These are phyloP conservation scores for Stegastes partitus DNA, from an alignment of 2,113 vertebrate genomes.

Conservation along the genomic window DNA sequence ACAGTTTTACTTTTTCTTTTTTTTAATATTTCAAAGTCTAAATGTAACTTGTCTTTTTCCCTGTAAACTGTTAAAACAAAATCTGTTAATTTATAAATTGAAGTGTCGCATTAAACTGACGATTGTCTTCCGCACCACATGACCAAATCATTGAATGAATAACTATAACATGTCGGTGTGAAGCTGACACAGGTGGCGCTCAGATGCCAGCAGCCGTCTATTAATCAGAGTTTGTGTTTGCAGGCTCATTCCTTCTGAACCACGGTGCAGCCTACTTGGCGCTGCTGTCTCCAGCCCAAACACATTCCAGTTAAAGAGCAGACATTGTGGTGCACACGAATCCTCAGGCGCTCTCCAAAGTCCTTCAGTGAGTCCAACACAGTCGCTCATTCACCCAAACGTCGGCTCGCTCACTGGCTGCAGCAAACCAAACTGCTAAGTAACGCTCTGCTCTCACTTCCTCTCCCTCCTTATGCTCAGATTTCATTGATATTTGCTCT, in stretches of 20 bases:
- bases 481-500: neutral
- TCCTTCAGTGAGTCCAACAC: constrained; percentile 11
- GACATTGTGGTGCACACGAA: constrained; percentile 24
- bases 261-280: neutral
- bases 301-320: neutral
- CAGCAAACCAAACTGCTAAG: neutral
- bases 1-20: no score
- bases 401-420: no score
- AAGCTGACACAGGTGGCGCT: constrained; percentile 2
- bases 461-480: neutral
- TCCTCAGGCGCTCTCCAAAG: neutral
- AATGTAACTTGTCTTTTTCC: no score
- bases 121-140: neutral
- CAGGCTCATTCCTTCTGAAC: constrained; percentile 26
- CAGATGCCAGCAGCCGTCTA: neutral
- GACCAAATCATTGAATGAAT: neutral
- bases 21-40: no score
- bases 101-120: no score
- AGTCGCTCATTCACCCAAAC: no score
- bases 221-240: constrained; percentile 27
- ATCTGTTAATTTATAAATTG: no score
- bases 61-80: no score
- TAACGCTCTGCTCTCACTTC: neutral
- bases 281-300: constrained; percentile 18
- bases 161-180: neutral